Evolutionary conservation across 1,140 invertebrate genomes (phyloP).

Genomic region (Agrypnia vestita): DNA sequence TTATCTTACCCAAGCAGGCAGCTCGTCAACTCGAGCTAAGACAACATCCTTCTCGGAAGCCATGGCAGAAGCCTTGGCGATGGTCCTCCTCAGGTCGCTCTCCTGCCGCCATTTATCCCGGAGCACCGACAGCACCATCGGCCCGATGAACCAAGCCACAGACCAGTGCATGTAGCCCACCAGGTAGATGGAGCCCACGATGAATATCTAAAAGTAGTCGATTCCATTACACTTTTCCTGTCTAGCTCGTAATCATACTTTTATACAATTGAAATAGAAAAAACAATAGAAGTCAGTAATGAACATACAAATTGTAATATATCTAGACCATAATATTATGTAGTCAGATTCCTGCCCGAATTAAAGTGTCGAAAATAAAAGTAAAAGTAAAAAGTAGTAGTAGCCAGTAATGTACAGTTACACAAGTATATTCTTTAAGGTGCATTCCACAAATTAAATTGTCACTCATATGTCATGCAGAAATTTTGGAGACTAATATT

Average conservation of each 20-base stretch:
- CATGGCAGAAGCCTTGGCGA: conserved; percentile 85
- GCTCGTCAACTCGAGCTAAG: conserved; percentile 86
- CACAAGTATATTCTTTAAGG: no score
- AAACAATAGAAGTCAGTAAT: background rate
- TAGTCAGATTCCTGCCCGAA: background rate
- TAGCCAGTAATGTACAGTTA: no score
- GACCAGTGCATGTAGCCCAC: conserved; percentile 90
- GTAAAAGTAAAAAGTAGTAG: no score
- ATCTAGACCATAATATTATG: background rate
- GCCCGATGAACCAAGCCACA: conserved; percentile 90
- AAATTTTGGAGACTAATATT: no score
- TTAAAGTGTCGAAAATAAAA: no score
- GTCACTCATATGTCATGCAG: no score
- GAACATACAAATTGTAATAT: background rate
- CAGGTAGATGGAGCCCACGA: conserved; percentile 83
- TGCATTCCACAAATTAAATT: no score
- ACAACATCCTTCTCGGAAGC: conserved; percentile 91
- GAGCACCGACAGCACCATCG: conserved; percentile 85
- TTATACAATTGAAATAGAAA: background rate
- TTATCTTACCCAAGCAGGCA: conserved; percentile 90
- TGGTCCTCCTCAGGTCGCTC: conserved; percentile 82
- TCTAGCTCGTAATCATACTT: no score
- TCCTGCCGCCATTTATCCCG: conserved; percentile 86
- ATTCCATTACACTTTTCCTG: background rate
- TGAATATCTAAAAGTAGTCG: conserved; percentile 66